These are phyloP conservation scores for Leuciscus waleckii DNA, from an alignment of 2,797 vertebrate genomes.

Conservation along the genomic window DNA sequence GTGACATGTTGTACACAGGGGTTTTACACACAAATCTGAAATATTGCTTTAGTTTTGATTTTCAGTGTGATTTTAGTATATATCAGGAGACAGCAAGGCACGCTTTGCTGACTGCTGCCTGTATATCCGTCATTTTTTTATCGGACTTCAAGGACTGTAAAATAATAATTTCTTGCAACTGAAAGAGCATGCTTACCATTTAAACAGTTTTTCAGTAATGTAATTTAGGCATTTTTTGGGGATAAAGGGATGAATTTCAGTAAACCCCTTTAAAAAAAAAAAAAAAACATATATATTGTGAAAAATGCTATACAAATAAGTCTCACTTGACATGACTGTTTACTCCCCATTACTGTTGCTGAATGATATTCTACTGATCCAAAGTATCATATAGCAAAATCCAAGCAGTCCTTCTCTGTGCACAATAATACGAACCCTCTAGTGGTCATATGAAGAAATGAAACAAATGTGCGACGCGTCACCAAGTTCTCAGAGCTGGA, in stretches of 20 bases:
- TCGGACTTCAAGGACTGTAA: not conserved
- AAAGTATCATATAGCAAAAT: not conserved
- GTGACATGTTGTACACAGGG: not conserved
- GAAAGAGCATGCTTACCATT: not conserved
- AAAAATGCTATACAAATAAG: not conserved
- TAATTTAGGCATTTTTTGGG: not conserved
- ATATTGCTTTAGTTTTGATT: not conserved
- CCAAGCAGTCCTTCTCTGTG: not conserved
- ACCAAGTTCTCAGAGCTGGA: conserved; percentile 62
- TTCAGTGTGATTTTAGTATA: not conserved
- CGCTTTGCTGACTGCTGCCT: not conserved
- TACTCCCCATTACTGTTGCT: not conserved
- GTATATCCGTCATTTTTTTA: not conserved
- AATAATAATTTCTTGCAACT: not conserved
- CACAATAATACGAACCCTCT: conserved; percentile 58
- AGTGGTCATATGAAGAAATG: conserved; percentile 63
- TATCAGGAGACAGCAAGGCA: not conserved
- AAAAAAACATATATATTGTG: not conserved
- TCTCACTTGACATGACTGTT: not conserved
- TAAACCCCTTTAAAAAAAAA: no score
- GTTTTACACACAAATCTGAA: not conserved
- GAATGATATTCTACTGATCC: not conserved
- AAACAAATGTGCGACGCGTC: conserved; percentile 64
- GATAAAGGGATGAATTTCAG: not conserved
- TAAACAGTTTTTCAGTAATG: not conserved